Base-by-base conservation (phyloP, 2,113 vertebrate genomes). In the Elachura formosa region DNA sequence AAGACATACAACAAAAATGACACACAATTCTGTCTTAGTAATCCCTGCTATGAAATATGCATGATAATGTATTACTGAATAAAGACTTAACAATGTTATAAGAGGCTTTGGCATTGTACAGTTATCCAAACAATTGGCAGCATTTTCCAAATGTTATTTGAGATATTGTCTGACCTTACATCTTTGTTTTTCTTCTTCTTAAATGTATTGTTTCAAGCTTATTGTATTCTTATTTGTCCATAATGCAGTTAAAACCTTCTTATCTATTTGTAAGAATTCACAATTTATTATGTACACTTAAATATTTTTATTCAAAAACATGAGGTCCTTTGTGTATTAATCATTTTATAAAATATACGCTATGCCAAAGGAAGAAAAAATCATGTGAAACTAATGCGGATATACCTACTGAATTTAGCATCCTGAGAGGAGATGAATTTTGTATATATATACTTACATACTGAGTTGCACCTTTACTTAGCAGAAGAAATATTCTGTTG, bases 1-100 rank as follows among this genome's bases (percentile, higher is more conserved):
- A 99, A 99, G 99, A 99, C 99, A 98, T 98, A 99, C 98, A 99
- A 99, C 98, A 99, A 98, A 99, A 98, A 98, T 98, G 98, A 99
- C 98, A 99, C 98, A 98, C 98, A 99, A 98, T 99, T 99, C 98
- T 97, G 98, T 98, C 98, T 98, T 98, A 97, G 98, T 99, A 99
- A 99, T 99, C 99, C 99, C 97, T 96, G 97, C 98, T 98, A 99
- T 99, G 98, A 99, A 99, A 99, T 98, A 98, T 99, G 98, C 98
- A 99, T 99, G 98, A 99, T 99, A 99, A 99, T 99, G 98, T 98
- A 98, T 98, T 98, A 98, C 98, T 98, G 98, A 99, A 99, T 99
- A 99, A 99, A 99, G 98, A 98, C 98, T 98, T 98, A 98, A 98
- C 98, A 98, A 97, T 98, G 97, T 98, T 99, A 98, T 99, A 98